These are phyloP conservation scores for Paramisgurnus dabryanus DNA, from an alignment of 2,113 vertebrate species.

Conservation along the genomic window DNA sequence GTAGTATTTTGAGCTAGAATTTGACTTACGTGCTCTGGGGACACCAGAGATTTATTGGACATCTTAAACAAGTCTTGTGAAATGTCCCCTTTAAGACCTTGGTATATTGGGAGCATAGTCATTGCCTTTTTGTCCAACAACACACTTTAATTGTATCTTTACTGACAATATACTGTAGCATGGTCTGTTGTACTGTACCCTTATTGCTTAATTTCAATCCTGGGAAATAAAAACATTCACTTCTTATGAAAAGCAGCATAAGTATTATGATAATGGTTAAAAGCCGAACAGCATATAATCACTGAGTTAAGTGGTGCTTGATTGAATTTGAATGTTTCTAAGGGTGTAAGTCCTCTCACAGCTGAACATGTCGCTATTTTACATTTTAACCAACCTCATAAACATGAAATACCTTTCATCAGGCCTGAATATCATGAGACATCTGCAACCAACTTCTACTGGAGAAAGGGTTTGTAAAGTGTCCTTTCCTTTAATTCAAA, in stretches of 20 bases:
- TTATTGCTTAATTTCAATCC: too few species aligned
- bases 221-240: background rate
- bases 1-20: too few species aligned
- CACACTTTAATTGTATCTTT: background rate
- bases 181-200: too few species aligned
- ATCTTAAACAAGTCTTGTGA: too few species aligned
- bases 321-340: background rate
- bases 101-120: too few species aligned
- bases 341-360: background rate
- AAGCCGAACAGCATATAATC: background rate
- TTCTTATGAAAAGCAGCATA: background rate
- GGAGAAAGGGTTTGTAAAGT: slow-evolving; percentile 69
- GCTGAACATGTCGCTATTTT: background rate
- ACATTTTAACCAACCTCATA: background rate
- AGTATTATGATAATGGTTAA: background rate
- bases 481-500: slow-evolving; percentile 64
- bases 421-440: background rate
- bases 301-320: background rate
- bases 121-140: background rate
- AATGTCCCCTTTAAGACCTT: too few species aligned
- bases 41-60: too few species aligned
- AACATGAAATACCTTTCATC: background rate
- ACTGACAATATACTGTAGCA: too few species aligned
- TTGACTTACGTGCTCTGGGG: too few species aligned
- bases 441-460: slow-evolving; percentile 59